phyloP scores from a whole-genome alignment of 2,888 invertebrate genomes.

The Sicus ferrugineus region DNA sequence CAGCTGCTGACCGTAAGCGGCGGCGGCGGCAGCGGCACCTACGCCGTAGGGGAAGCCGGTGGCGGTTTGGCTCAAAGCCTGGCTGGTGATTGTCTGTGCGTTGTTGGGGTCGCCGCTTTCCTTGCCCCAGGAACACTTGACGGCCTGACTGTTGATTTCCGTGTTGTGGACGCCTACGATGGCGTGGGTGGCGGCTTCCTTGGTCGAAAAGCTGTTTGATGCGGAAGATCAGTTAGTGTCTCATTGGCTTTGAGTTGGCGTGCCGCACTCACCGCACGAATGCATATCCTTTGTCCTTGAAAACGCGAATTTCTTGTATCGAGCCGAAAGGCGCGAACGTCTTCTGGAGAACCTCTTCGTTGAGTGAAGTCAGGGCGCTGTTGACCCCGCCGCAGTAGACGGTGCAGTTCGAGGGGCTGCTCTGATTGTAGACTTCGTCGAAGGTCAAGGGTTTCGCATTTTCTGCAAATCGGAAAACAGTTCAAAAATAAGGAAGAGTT shows the following conservation, averaged over 20 bases:
- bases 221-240: neutral
- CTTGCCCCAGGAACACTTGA: slow-evolving; percentile 99
- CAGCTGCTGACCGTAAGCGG: slow-evolving; percentile 81
- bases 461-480: slow-evolving; percentile 74
- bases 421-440: slow-evolving; percentile 98
- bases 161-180: slow-evolving; percentile 98
- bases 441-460: slow-evolving; percentile 92
- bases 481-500: too few relatives aligned
- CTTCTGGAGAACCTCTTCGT: slow-evolving; percentile 97
- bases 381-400: slow-evolving; percentile 94
- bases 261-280: slow-evolving; percentile 80
- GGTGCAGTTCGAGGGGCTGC: slow-evolving; percentile 97
- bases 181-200: slow-evolving; percentile 97
- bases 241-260: neutral
- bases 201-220: slow-evolving; percentile 89
- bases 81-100: slow-evolving; percentile 76
- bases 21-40: slow-evolving; percentile 66
- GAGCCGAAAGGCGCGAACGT: slow-evolving; percentile 95
- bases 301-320: slow-evolving; percentile 97
- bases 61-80: slow-evolving; percentile 64
- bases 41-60: slow-evolving; percentile 67
- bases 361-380: slow-evolving; percentile 78
- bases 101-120: slow-evolving; percentile 94
- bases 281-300: slow-evolving; percentile 99
- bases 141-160: slow-evolving; percentile 93